phyloP scores from a whole-genome alignment of 2,797 vertebrate genomes.

The Sphenopsis melanotis region DNA sequence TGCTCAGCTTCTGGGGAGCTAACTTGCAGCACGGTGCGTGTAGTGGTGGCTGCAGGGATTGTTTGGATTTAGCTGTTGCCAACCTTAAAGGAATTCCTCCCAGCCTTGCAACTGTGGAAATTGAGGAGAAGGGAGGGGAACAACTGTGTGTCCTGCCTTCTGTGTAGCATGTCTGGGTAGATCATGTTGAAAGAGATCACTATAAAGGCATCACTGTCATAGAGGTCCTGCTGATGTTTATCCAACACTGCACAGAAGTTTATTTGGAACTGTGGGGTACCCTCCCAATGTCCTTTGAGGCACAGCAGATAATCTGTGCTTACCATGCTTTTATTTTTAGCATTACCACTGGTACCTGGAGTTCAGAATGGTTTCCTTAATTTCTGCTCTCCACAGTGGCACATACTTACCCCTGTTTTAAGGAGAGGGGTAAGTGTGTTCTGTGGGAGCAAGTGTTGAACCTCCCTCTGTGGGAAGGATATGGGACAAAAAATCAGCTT shows the following conservation, averaged over 20 bases:
- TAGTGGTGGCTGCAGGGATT: neutral
- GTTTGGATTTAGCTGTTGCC: neutral
- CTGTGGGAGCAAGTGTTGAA: neutral
- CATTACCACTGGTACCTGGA: neutral
- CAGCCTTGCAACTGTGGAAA: neutral
- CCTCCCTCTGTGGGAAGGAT: neutral
- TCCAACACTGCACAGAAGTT: rapidly evolving
- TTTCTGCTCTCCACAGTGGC: neutral
- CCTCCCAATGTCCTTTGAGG: neutral
- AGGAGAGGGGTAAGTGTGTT: neutral
- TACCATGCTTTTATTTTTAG: neutral
- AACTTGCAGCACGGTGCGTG: neutral
- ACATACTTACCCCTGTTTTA: neutral
- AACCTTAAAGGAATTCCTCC: neutral
- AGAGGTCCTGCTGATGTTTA: neutral
- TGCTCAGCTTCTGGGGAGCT: neutral
- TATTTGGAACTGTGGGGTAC: neutral
- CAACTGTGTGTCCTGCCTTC: neutral
- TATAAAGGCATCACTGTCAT: neutral
- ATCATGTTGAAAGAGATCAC: neutral
- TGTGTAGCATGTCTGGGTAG: neutral
- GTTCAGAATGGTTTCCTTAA: neutral
- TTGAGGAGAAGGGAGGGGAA: neutral
- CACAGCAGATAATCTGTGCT: neutral
- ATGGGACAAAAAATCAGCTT: neutral